Evolutionary conservation across 2,113 vertebrate species (phyloP).

Genomic region (Podiceps cristatus): DNA sequence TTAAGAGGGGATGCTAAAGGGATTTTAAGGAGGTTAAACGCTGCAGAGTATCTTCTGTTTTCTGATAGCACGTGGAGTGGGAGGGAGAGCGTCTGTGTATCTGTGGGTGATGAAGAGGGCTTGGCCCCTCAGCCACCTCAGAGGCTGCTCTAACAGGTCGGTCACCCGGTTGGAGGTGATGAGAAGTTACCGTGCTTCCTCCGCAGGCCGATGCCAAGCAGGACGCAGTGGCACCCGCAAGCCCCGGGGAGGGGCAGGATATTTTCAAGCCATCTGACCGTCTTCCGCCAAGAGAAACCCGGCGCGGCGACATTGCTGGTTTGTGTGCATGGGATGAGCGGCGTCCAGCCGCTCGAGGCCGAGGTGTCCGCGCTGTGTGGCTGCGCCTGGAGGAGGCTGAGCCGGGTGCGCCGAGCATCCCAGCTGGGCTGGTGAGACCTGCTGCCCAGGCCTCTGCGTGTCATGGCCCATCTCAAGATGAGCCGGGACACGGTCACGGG

Average conservation of each 20-base stretch:
- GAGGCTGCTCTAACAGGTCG: neutral
- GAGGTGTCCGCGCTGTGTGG: neutral
- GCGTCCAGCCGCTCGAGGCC: neutral
- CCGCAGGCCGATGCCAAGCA: neutral
- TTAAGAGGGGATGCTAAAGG: neutral
- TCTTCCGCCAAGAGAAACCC: neutral
- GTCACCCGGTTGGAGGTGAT: neutral
- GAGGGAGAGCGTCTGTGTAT: neutral
- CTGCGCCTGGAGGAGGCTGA: neutral
- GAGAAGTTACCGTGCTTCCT: neutral
- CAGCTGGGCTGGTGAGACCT: neutral
- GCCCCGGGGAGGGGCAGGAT: neutral
- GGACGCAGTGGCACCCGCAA: neutral
- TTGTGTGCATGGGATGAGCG: neutral
- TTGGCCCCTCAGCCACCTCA: too few relatives aligned
- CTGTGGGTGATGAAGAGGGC: accelerated
- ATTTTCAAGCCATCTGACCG: neutral
- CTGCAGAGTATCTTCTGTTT: neutral
- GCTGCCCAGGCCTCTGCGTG: accelerated
- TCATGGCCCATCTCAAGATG: too few relatives aligned
- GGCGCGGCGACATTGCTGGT: accelerated
- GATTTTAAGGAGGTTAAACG: neutral
- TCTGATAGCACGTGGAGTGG: neutral
- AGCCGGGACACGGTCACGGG: too few relatives aligned
- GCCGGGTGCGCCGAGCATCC: neutral